Base-by-base conservation (phyloP, 2,888 invertebrate species). In the Polymixis lichenea region DNA sequence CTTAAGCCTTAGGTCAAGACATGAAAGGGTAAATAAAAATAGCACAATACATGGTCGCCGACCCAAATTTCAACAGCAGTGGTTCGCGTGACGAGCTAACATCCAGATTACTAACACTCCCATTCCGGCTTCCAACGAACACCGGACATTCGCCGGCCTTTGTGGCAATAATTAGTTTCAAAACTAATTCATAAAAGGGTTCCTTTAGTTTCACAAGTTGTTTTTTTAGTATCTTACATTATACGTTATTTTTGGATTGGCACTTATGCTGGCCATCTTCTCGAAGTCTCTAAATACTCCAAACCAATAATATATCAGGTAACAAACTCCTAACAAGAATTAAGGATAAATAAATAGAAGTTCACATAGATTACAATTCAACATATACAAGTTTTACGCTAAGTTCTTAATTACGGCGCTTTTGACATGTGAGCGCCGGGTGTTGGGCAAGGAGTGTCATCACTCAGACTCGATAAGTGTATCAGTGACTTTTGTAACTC, bases 321-420 rank as follows among this genome's bases (percentile, higher is more conserved):
- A 88, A 88, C 88, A 77, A 88, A 88, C 88, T 88, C 88, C 75
- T 84, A 85, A 77, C 46, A 86, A 74, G 81, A 79, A 80, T 73
- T 80, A 51, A 79, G 75, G 68, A 58, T 82, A 78, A 87, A 88
- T 88, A 88, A 88, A 88, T 88, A 88, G 64, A 83, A 76, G 77
- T 84, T 68, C 86, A 86, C 80, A 86, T 77, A 86, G 80, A 83
- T 85, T 86, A 85, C 78, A 83, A 46, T 65, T 74, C 43, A 65
- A 65, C 28, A 75, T 83, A 78, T 72, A 83, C 76, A 83, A 65
- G 62, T 46, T 69, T 72, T 46, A 83, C 65, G 60, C 43, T 74
- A 71, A 58, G 64, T 80, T 74, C 56, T 68, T 75, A 83, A 60
- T 68, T 72, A 65, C 13, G 32, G 46, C 58, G 72, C 56, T 28